Evolutionary conservation across 2,888 invertebrate genomes (phyloP).

Genomic region (Empis stercorea): DNA sequence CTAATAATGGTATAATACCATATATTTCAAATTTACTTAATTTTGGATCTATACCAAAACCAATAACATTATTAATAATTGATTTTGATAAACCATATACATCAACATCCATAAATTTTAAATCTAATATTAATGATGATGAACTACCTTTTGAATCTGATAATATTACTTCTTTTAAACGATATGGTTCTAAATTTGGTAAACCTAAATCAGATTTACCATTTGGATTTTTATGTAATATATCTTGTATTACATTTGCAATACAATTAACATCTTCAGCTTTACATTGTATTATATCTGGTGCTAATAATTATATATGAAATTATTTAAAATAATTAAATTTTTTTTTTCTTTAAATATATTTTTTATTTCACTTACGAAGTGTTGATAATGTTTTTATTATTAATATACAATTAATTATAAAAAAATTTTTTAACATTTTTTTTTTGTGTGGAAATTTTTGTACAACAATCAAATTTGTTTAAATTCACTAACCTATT

Average conservation of each 20-base stretch:
- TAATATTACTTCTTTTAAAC: conserved; percentile 16
- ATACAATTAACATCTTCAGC: conserved; percentile 20
- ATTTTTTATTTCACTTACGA: too few species aligned
- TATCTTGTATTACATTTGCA: conserved; percentile 14
- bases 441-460: too few species aligned
- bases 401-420: too few species aligned
- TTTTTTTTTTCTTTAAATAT: too few species aligned
- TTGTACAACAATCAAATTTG: too few species aligned
- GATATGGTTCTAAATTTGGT: conserved; percentile 15
- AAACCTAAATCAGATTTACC: conserved; percentile 20
- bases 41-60: conserved; percentile 26
- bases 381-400: too few species aligned
- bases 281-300: conserved; percentile 19
- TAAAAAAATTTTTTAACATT: too few species aligned
- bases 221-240: conserved; percentile 19
- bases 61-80: conserved; percentile 17
- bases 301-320: conserved; percentile 12
- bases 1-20: conserved; percentile 25
- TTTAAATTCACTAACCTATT: too few species aligned
- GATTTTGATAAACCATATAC: conserved; percentile 17
- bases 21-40: conserved; percentile 32
- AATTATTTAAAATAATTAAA: too few species aligned
- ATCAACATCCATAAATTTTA: conserved; percentile 18
- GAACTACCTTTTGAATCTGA: conserved; percentile 11
- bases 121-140: conserved; percentile 18